Conservation (phyloP, 2,888 invertebrate genomes). For the Macrosoma leucophasiata region DNA sequence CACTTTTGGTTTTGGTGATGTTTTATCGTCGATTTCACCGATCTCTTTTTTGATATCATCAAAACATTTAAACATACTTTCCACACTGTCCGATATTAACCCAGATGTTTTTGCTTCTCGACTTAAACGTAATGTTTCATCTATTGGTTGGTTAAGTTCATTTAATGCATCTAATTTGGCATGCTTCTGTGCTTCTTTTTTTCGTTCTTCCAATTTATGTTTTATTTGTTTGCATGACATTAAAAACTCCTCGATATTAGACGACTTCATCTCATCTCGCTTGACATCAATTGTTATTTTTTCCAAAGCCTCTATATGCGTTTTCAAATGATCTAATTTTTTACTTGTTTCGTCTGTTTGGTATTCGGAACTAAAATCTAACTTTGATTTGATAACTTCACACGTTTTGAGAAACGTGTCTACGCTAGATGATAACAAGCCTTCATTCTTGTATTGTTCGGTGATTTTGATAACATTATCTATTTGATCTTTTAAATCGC, state of each 20-base stretch:
- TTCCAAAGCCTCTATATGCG: constrained; percentile 28
- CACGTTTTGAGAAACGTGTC: constrained; percentile 34
- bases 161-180: constrained; percentile 14
- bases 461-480: constrained; percentile 31
- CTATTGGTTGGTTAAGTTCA: constrained; percentile 29
- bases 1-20: constrained; percentile 14
- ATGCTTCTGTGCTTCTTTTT: constrained; percentile 17
- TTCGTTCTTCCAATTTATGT: constrained; percentile 27
- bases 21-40: constrained; percentile 7
- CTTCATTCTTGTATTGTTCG: constrained; percentile 29
- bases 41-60: constrained; percentile 31
- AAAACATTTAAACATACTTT: constrained; percentile 36
- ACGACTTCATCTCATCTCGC: constrained; percentile 21
- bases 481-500: constrained; percentile 30
- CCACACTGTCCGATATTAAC: constrained; percentile 30
- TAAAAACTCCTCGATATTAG: constrained; percentile 32
- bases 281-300: constrained; percentile 24
- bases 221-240: constrained; percentile 32
- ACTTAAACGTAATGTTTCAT: constrained; percentile 31
- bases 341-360: constrained; percentile 12
- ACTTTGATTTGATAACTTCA: constrained; percentile 29
- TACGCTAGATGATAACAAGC: constrained; percentile 26
- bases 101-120: constrained; percentile 32
- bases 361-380: constrained; percentile 22
- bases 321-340: constrained; percentile 27